Evolutionary conservation across 1,140 invertebrate species (phyloP), one percentile per base, ranked within the genome.

Genomic region (Probaryconus sp.): DNA sequence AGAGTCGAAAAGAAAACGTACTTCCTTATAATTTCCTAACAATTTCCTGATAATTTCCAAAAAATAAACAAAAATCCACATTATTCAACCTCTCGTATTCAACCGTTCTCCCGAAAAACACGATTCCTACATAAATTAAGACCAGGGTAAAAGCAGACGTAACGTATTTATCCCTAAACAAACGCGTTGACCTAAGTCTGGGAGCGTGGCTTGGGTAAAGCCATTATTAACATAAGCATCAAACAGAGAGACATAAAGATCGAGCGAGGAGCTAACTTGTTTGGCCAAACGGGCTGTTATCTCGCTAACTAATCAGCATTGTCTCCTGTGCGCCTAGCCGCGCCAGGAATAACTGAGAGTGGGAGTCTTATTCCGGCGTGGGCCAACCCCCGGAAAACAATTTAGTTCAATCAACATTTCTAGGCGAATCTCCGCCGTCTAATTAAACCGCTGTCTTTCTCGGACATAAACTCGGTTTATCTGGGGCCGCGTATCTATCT

Each of bases 351-450:
- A 67, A 68, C 70, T 14, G 47, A n/a, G n/a, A n/a, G 67, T 55
- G 60, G 63, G 64, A 76, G 69, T 75, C 76, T 78, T 75, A 77
- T 79, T 78, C 77, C 73, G 61, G 63, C 53, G 31, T 45, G 70
- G 71, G 61, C 61, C 67, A 55, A 45, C 70, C 76, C 71, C 72
- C 80, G 78, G 82, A 83, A 86, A 87, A 87, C 86, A 87, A 88
- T 87, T 88, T 88, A 87, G 85, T 83, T 87, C 87, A 87, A 88
- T 88, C 85, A 88, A 87, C 84, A 84, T 87, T 86, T 86, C 82
- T 77, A 84, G 80, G 78, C 79, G 79, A 84, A 82, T 82, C 83
- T 77, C 79, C 79, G 82, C 78, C 83, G 80, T 86, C 85, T 88
- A 88, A 88, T 88, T 88, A 88, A 87, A 88, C 80, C 81, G 78